phyloP scores from a whole-genome alignment of 2,797 vertebrate species.

The Heteromormyrus szaboi region DNA sequence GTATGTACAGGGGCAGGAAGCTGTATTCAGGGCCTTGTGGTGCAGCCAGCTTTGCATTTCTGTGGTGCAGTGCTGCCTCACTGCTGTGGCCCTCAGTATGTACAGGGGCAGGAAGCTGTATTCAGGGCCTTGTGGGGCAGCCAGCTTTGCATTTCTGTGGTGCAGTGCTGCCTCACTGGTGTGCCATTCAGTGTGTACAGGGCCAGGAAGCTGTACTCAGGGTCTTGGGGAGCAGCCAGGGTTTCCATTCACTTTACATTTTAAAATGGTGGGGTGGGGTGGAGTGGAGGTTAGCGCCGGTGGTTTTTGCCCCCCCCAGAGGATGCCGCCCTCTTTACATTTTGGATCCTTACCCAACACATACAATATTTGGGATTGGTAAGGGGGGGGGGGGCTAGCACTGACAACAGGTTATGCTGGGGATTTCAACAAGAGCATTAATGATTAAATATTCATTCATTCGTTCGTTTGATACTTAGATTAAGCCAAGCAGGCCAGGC shows the following conservation, averaged over 20 bases:
- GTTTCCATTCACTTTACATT: not conserved
- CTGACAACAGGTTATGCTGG: not conserved
- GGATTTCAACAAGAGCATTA: not conserved
- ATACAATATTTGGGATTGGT: not conserved
- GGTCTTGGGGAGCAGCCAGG: not conserved
- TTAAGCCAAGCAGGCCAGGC: not conserved
- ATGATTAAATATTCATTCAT: not conserved
- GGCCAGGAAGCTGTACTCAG: not conserved
- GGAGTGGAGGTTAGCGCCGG: not conserved
- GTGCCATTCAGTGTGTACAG: not conserved
- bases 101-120: not conserved
- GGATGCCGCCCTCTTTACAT: not conserved
- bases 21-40: not conserved
- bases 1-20: not conserved
- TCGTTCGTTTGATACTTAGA: not conserved
- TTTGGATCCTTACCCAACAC: not conserved
- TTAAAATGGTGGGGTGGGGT: not conserved
- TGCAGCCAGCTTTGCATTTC: not conserved
- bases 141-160: not conserved
- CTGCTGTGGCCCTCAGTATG: not conserved
- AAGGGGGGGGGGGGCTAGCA: not conserved
- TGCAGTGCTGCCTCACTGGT: not conserved
- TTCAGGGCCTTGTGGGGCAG: not conserved
- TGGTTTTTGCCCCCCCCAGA: not conserved
- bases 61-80: not conserved